Percentiles rank a stretch among this genome's conserved stretches.
Evolutionary conservation across 2,888 invertebrate genomes (phyloP).

Genomic region (Geophilus truncorum): DNA sequence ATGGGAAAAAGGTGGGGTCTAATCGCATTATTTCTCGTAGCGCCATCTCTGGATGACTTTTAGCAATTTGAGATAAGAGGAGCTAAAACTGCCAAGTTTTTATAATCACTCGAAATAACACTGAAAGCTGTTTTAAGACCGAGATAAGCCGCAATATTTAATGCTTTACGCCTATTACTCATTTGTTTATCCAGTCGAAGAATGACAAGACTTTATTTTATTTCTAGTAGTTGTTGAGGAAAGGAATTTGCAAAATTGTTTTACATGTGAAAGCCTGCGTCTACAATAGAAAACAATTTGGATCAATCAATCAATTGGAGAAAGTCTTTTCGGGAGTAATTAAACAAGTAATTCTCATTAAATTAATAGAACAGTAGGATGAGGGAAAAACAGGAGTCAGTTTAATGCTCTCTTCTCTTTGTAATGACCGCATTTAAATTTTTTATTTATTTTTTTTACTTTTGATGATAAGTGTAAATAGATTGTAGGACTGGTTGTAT

Average conservation of each 20-base stretch:
- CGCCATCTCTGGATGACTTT: neutral
- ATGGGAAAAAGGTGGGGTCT: neutral
- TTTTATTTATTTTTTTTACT: neutral
- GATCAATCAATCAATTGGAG: constrained; percentile 7
- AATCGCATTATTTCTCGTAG: neutral
- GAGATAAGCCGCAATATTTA: neutral
- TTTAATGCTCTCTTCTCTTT: neutral
- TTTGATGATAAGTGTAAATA: constrained; percentile 27
- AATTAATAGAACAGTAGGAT: neutral
- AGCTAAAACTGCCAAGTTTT: constrained; percentile 12
- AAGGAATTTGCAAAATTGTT: constrained; percentile 12
- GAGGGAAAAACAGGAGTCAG: neutral
- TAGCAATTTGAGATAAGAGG: neutral
- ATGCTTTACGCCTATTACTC: neutral
- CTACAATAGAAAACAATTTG: neutral
- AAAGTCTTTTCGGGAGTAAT: neutral
- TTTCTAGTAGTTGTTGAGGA: too few species aligned
- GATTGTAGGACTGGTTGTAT: neutral
- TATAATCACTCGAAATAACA: neutral
- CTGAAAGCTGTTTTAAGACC: neutral
- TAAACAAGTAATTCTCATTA: constrained; percentile 22
- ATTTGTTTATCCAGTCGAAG: neutral
- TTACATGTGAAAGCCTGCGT: neutral
- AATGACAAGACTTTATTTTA: neutral
- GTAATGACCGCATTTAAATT: neutral